Percentiles rank a stretch among this genome's conserved stretches.
Conservation (phyloP, 2,113 vertebrate genomes). For the Macrotus californicus region DNA sequence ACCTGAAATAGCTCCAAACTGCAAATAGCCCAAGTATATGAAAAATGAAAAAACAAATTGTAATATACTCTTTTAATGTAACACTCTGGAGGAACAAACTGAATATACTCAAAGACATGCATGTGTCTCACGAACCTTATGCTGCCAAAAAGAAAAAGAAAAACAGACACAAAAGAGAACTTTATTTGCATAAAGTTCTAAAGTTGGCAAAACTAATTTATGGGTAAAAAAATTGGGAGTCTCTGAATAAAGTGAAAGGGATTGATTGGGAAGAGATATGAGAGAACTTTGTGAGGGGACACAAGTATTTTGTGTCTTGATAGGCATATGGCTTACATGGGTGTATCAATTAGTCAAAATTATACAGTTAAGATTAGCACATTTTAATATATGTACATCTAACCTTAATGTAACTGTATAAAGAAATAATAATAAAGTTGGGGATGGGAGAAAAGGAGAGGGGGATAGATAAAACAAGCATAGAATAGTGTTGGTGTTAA, state of each 20-base stretch:
- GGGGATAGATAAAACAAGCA: neutral
- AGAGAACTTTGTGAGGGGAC: neutral
- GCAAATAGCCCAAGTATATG: neutral
- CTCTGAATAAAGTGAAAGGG: neutral
- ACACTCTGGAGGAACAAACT: neutral
- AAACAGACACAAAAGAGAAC: neutral
- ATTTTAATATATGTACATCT: neutral
- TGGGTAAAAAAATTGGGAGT: neutral
- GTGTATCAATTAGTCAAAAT: neutral
- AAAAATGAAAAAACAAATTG: neutral
- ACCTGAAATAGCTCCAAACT: neutral
- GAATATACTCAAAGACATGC: neutral
- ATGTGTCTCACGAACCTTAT: neutral
- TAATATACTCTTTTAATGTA: neutral
- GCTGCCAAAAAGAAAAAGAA: neutral
- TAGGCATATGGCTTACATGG: neutral
- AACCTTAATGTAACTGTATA: neutral
- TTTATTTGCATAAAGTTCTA: neutral
- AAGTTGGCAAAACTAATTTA: neutral
- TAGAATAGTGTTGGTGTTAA: neutral
- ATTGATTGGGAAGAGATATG: neutral
- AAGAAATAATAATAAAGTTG: neutral
- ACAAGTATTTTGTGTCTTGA: neutral
- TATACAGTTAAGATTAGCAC: neutral
- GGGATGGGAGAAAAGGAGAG: too few relatives aligned